These are phyloP conservation scores for Myxocyprinus asiaticus DNA, from an alignment of 2,113 vertebrate species.

Conservation along the genomic window DNA sequence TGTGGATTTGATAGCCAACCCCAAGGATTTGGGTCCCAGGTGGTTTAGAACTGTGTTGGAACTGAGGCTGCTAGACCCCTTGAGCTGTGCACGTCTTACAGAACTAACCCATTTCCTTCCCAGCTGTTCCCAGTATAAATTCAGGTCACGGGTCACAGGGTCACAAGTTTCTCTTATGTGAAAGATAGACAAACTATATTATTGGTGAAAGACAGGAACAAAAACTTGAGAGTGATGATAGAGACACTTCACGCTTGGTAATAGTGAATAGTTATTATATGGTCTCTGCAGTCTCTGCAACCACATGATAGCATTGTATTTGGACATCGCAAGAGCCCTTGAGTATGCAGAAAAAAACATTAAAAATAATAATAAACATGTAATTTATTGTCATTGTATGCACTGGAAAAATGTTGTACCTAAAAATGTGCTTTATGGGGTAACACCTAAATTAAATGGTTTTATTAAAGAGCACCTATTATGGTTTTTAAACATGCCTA, in stretches of 20 bases:
- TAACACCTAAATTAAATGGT: no score
- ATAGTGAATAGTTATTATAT: neutral
- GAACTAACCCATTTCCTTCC: slow-evolving; percentile 32
- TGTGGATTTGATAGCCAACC: slow-evolving; percentile 12
- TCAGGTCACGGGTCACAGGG: slow-evolving; percentile 27
- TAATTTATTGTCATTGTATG: neutral
- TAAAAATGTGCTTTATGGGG: no score
- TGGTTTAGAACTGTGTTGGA: slow-evolving; percentile 29
- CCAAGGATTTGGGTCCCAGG: slow-evolving; percentile 42
- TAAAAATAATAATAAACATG: neutral
- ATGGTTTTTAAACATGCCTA: no score
- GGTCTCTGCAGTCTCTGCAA: neutral
- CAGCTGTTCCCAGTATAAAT: slow-evolving; percentile 43
- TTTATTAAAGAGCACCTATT: no score
- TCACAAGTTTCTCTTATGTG: neutral
- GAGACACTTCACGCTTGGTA: no score
- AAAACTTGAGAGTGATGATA: no score
- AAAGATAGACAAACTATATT: no score
- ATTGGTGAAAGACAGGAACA: no score
- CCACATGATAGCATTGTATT: neutral
- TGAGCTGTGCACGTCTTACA: slow-evolving; percentile 36
- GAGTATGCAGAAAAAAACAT: neutral
- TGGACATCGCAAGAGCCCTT: neutral
- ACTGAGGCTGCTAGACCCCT: slow-evolving; percentile 19
- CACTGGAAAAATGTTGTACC: no score